Base-by-base conservation (phyloP, 2,797 vertebrate genomes). In the Melanotaenia nigrans region DNA sequence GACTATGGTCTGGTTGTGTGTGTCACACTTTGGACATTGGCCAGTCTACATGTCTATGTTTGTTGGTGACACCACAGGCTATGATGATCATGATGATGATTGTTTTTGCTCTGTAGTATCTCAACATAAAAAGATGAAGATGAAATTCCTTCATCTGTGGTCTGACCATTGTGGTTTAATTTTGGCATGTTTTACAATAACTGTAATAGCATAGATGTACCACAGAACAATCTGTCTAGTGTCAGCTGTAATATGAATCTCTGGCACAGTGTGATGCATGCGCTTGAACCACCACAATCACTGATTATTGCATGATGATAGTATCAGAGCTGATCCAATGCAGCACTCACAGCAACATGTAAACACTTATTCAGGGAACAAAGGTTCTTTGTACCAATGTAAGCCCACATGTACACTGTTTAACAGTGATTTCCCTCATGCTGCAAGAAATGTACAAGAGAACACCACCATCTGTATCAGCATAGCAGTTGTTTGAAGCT, bases 331-430 rank as follows among this genome's bases (percentile, higher is more conserved):
- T 82, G 82, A 85, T 87, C 75, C 81, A 79, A 57, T 78, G 40
- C 89, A 89, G 86, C 76, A 80, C 65, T 83, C 79, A 83, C 60
- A 83, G 68, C 69, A 88, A 89, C 75, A 92, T 88, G 86, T 88
- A 89, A 91, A 89, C 87, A 90, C 85, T 87, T 85, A 83, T 73
- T 68, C 65, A 78, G 75, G 77, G 86, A 91, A 92, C 91, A 93
- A 92, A 87, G 86, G 74, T 84, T 90, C 87, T 87, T 92, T 92
- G 91, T 92, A 84, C 73, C 77, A 83, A 70, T 72, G 68, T 75
- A 61, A 71, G 75, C 68, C 75, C 89, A 92, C 80, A 79, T 90
- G 87, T 78, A 73, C 68, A 85, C 75, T 85, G 77, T 93, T 91
- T 87, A 77, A 81, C 63, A 38, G 68, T 80, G 82, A 88, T 88